Evolutionary conservation across 2,888 invertebrate species (phyloP), one percentile per base, ranked within the genome.

Genomic region (Agriopis leucophaearia): DNA sequence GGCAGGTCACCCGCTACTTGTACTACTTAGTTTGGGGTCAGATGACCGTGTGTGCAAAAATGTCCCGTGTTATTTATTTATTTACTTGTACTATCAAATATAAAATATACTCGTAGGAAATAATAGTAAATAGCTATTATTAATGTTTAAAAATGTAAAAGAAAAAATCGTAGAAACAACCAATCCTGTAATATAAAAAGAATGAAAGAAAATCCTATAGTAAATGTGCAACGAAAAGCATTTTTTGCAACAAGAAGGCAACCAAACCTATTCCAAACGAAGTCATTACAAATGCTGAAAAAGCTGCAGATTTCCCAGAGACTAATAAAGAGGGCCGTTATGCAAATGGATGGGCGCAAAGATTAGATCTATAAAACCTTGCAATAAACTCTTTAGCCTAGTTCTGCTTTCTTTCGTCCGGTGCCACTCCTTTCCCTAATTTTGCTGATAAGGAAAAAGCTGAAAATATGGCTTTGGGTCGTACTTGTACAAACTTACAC

Each of bases 321-420:
- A 16, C 51, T 59, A 47, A 40, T 55, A 59, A 65, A 59, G 15
- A 54, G 13, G 51, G 27, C 45, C 48, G 50, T 56, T 67, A 67
- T 51, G 63, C 63, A 67, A 67, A 67, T 67, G 58, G 44, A 45
- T 15, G 36, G 54, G 42, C 48, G 54, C 54, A 63, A 55, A 54
- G 54, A 63, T 67, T 44, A 63, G 60, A 61, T 61, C 61, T 51
- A 63, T 62, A 61, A 66, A 63, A 40, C 68, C 55, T 54, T 58
- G 67, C 55, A 51, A 63, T 63, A 63, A 64, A 64, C 64, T 67
- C 54, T 55, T 61, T 64, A 62, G 51, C 48, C 35, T 59, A 56
- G 36, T 63, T 50, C 52, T 55, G 52, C 35, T 18, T 68, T 59
- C 35, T 48, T 60, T 66, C 51, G 61, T 52, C 57, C 27, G n/a